Base-by-base conservation (phyloP, 2,888 invertebrate species). In the Psococerastis gibbosa region DNA sequence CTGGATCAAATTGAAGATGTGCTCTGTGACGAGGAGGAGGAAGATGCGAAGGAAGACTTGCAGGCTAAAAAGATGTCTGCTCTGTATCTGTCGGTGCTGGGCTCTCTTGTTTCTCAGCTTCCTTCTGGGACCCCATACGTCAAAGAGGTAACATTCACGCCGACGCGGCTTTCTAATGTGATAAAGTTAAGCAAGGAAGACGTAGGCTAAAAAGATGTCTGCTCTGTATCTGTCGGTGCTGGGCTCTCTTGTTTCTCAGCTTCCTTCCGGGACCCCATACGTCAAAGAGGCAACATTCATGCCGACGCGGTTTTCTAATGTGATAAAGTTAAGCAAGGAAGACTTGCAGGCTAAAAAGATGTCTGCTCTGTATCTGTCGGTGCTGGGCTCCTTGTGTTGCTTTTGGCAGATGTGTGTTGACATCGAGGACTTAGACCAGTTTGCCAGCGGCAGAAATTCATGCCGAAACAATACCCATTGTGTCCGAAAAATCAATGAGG, bases 341-440 rank as follows among this genome's bases (percentile, higher is more conserved):
- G 50, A 51, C 20, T 52, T 53, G n/a, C 60, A 60, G 50, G 48
- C 49, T 16, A 60, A 61, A 48, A 52, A 23, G 16, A 41, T 27
- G 15, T 15, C 11, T 6, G 9, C 23, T 5, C 31, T 27, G 8
- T 27, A 27, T 27, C 27, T 27, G 27, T 6, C 27, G 27, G 11
- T 27, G 8, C 6, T 27, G 6, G 6, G 8, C 8, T 9, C 6
- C 27, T 11, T 27, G n/a, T n/a, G n/a, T n/a, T n/a, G n/a, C n/a
- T n/a, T n/a, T n/a, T n/a, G n/a, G n/a, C n/a, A n/a, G n/a, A n/a
- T n/a, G n/a, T n/a, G n/a, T n/a, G n/a, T n/a, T n/a, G n/a, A n/a
- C n/a, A n/a, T n/a, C n/a, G n/a, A n/a, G n/a, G n/a, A n/a, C n/a
- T n/a, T n/a, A n/a, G n/a, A n/a, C n/a, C n/a, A n/a, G n/a, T n/a